These are phyloP conservation scores for Gallinago jamesoni DNA, from an alignment of 2,113 vertebrate species.

Conservation along the genomic window DNA sequence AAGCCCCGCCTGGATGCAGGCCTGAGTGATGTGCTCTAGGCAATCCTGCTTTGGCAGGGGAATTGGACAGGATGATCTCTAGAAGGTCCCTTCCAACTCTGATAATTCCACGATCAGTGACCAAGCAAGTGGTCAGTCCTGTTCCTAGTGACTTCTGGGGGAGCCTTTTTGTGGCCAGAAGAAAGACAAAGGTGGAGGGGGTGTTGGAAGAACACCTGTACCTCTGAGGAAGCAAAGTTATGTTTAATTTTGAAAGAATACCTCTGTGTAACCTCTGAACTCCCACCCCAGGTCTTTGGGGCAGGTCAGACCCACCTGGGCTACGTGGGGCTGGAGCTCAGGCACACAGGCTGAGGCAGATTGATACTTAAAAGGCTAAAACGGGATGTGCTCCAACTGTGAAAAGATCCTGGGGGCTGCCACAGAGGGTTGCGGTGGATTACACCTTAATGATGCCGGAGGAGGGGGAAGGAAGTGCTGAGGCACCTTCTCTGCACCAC, in stretches of 20 bases:
- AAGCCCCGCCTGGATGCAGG: too few species aligned
- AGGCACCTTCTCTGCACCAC: neutral
- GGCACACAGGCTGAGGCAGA: neutral
- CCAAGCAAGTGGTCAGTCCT: neutral
- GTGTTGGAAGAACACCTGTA: neutral
- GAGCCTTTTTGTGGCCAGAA: neutral
- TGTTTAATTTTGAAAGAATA: neutral
- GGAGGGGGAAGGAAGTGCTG: neutral
- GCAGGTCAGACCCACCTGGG: neutral
- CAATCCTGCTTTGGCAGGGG: too few species aligned
- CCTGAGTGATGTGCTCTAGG: too few species aligned
- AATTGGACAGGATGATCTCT: too few species aligned
- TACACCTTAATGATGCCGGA: neutral
- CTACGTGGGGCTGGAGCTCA: neutral
- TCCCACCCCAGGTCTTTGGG: neutral
- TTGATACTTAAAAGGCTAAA: neutral
- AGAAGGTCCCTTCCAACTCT: too few species aligned
- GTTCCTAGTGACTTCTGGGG: neutral
- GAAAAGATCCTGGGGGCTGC: neutral
- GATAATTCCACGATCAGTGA: neutral
- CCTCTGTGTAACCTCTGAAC: neutral
- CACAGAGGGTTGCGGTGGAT: neutral
- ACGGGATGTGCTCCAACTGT: conserved; percentile 11
- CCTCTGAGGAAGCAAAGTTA: neutral
- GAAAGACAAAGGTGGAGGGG: neutral